Base-by-base conservation (phyloP, 2,888 invertebrate species). In the Pristionchus mayeri region DNA sequence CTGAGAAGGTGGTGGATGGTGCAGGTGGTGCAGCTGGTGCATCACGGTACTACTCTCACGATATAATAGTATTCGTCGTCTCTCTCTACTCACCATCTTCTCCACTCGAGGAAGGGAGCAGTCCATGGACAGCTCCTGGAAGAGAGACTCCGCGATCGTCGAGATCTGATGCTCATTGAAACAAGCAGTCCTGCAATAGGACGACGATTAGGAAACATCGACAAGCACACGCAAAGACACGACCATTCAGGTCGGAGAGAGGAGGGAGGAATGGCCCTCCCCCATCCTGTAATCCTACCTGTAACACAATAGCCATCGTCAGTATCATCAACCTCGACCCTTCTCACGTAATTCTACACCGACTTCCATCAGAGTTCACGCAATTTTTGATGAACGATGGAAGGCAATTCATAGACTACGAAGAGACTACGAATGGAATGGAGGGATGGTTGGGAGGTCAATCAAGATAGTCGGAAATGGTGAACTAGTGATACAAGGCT, bases 131-230 rank as follows among this genome's bases (percentile, higher is more conserved):
- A 87, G 86, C 86, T 89, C 89, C 80, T 85, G 86, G 86, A 89
- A 89, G 27, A 89, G 86, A 3, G 88, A 85, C 80, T 89, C 89
- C 76, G 88, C 89, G 27, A 89, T 89, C 50, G 87, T 89, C n/a
- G 85, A 63, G 48, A 89, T 85, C 84, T 89, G 87, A 52, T 86
- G 86, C 52, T 89, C 88, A 50, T 86, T 84, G 63, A 89, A 89
- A 11, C 87, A 87, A 18, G 88, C 34, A 4, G 37, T 37, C 37
- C 67, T 67, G 67, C 21, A 67, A 67, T 37, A 9, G 67, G 2
- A n/a, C 34, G 67, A 67, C 34, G 67, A 67, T 67, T 40, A 37
- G 67, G 37, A 67, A 67, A 67, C 2, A 11, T 34, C 67, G 40
- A n/a, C 21, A 4, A 30, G 30, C 37, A 67, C 37, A 67, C 67